Conservation (phyloP, 2,797 vertebrate genomes). For the Lepidocolaptes lacrymiger region DNA sequence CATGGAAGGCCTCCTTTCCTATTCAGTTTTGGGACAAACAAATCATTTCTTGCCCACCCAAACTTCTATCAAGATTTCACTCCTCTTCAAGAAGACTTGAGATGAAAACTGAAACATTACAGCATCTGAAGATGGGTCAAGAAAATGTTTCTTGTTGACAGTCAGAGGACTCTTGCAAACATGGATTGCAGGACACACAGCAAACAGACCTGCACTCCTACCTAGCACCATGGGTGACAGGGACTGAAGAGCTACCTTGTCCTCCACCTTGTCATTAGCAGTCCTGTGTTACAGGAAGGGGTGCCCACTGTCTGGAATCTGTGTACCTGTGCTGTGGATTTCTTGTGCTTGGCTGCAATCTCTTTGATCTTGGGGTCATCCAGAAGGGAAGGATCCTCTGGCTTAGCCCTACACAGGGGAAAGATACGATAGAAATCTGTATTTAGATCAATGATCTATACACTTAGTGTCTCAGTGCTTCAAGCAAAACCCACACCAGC, state of each 20-base stretch:
- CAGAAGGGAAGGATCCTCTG: constrained; percentile 84
- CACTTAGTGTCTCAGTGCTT: not conserved
- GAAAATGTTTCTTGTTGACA: not conserved
- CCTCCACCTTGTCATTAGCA: not conserved
- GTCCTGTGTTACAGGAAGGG: not conserved
- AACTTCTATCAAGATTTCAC: not conserved
- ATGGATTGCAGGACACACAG: no score
- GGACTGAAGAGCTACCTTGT: not conserved
- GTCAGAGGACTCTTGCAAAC: not conserved
- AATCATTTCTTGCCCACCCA: not conserved
- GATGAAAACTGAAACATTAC: not conserved
- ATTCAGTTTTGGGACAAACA: not conserved
- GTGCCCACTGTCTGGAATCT: no score
- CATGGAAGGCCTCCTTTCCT: not conserved
- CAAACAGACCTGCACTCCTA: not conserved
- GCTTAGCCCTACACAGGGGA: constrained; percentile 76
- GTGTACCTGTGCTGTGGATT: constrained; percentile 86
- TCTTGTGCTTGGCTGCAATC: constrained; percentile 78
- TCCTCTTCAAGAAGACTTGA: not conserved
- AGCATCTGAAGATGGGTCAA: not conserved
- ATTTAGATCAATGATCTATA: not conserved
- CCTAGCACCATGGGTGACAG: not conserved
- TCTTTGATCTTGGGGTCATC: constrained; percentile 81
- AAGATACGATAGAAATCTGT: not conserved
- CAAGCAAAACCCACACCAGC: not conserved